Evolutionary conservation across 2,113 vertebrate genomes (phyloP), one percentile per base, ranked within the genome.

Genomic region (Hippocampus barbouri): DNA sequence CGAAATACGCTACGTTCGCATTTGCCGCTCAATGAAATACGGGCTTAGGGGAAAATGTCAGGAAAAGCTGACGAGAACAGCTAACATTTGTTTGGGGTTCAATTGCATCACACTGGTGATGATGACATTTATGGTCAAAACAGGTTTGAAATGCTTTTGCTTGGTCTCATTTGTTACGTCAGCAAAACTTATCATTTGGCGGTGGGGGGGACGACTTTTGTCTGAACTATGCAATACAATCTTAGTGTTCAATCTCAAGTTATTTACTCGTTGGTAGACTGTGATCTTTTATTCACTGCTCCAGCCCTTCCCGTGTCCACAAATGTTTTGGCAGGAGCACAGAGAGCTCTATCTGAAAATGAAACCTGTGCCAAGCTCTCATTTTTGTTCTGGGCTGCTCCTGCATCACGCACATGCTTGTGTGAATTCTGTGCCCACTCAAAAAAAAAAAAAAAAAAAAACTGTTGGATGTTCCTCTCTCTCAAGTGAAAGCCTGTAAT

Each of bases 301-400:
- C 45, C 65, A 66, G n/a, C 15, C n/a, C 65, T 79, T 73, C 74
- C 71, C 74, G 12, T 20, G 34, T 84, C 76, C 79, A 83, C 80
- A 81, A 85, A 85, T 40, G 66, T 71, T 53, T 62, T 90, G 87
- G 87, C 87, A 83, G 45, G 72, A 70, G 14, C 76, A 53, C 59
- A 51, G 72, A 82, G 65, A 70, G 79, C 80, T 85, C 81, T 71
- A 69, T 84, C 83, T 71, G 73, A 78, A 79, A 76, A 30, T 0
- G 8, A 76, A 78, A 79, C 80, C 73, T 14, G 70, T 77, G 86
- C 89, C 87, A 90, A 88, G 68, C 89, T 87, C 84, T 83, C 87
- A 79, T 62, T 62, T 86, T 83, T 87, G 84, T 89, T 89, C 84
- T 83, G 69, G 72, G 76, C 82, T 71, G 86, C 76, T 79, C 73